A percentile compares a stretch with the other conserved stretches of the same genome.
Evolutionary conservation across 2,888 invertebrate species (phyloP).

Genomic region (Cantharis nigra): DNA sequence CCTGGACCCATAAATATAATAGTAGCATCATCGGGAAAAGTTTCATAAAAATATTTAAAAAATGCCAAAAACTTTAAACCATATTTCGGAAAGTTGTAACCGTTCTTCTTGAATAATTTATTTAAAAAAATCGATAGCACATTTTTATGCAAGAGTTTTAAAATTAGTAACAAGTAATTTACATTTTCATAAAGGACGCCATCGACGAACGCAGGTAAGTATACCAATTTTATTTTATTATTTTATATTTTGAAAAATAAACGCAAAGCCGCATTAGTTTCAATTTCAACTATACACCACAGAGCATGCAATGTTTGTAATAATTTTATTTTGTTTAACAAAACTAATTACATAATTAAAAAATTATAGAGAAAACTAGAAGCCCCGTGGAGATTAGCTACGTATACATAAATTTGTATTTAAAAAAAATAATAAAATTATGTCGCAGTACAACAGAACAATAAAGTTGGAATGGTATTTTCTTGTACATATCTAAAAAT

Average conservation of each 20-base stretch:
- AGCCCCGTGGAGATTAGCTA: not conserved
- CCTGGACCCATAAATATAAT: conserved; percentile 17
- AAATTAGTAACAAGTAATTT: conserved; percentile 26
- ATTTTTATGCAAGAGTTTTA: conserved; percentile 23
- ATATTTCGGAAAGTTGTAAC: conserved; percentile 22
- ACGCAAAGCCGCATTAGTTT: too few species aligned
- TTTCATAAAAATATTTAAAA: conserved; percentile 16
- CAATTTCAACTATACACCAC: not conserved
- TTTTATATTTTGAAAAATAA: too few species aligned
- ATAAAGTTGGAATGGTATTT: not conserved
- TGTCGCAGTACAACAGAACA: not conserved
- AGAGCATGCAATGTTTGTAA: not conserved
- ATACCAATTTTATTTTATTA: too few species aligned
- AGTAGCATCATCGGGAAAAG: conserved; percentile 4
- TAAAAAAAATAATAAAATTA: not conserved
- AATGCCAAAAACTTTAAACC: conserved; percentile 22
- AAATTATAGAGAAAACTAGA: not conserved
- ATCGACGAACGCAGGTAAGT: not conserved
- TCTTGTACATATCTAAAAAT: not conserved
- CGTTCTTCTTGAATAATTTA: conserved; percentile 25
- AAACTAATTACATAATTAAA: not conserved
- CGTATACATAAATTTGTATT: not conserved
- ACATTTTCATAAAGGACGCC: conserved; percentile 14
- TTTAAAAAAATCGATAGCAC: conserved; percentile 20
- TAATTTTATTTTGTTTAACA: not conserved